Evolutionary conservation across 2,797 vertebrate species (phyloP), one percentile per base, ranked within the genome.

Genomic region (Pelodytes ibericus): DNA sequence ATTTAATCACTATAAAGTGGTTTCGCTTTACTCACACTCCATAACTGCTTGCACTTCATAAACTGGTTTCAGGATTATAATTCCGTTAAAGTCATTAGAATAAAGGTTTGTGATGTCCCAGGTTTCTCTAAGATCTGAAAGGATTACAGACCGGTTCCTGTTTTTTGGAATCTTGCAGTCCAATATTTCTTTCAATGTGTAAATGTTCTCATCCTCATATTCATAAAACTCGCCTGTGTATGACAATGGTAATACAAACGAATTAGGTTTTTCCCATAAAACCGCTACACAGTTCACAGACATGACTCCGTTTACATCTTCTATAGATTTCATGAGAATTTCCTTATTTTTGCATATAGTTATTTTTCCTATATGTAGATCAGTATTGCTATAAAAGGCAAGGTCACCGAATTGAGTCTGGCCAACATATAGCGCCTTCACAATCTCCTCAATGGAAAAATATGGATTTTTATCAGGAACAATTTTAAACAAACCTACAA

Each of bases 11-110:
- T n/a, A n/a, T n/a, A n/a, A n/a, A n/a, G n/a, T n/a, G n/a, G n/a
- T n/a, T n/a, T n/a, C n/a, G n/a, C n/a, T n/a, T n/a, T 88, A 93
- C 94, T 94, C 88, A 95, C 94, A 90, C 83, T 91, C 90, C 87
- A 92, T 91, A 63, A 94, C 82, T 56, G 89, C 92, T 78, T 94
- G 90, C 25, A 95, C 84, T 84, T 94, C 91, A 30, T 95, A 94
- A 72, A 95, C 81, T 49, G 94, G 93, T 0, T 86, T 89, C 49
- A 95, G 89, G 75, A 74, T 79, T 83, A 95, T 53, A 72, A 81
- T 83, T 29, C 90, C 89, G 41, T 75, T 77, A 80, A 92, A 90
- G 70, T 87, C 87, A 79, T 88, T 79, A 58, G 91, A 89, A 59
- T 91, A 84, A 36, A 79, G 83, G 39, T 83, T 88, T 44, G 74